Conservation (phyloP, 2,797 vertebrate species). For the Coregonus suidteri region DNA sequence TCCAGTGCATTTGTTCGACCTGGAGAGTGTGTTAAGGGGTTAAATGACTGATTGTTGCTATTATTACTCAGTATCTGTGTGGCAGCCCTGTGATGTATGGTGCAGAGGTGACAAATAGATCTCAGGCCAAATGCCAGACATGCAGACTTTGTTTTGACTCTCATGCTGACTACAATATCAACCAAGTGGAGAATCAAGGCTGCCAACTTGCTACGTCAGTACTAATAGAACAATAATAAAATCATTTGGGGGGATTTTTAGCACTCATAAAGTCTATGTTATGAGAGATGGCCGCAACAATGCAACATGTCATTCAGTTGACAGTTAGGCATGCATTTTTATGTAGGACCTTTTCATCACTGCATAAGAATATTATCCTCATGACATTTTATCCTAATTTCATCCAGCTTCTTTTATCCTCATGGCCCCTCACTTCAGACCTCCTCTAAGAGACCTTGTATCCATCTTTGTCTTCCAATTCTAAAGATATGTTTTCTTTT, state of each 20-base stretch:
- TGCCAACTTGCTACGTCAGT: not conserved
- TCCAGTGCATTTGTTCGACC: not conserved
- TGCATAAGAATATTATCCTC: no score
- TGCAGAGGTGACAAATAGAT: not conserved
- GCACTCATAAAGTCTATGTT: not conserved
- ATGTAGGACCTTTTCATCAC: not conserved
- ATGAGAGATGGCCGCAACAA: not conserved
- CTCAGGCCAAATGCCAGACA: not conserved
- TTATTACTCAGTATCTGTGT: not conserved
- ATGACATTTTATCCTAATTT: not conserved
- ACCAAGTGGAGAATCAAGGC: not conserved
- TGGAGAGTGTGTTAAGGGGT: not conserved
- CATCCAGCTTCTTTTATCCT: not conserved
- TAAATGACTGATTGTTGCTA: not conserved
- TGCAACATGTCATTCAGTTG: not conserved
- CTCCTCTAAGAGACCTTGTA: not conserved
- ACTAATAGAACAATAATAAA: not conserved
- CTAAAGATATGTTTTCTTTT: not conserved
- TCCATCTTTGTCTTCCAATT: not conserved
- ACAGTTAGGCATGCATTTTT: conserved; percentile 1
- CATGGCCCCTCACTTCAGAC: not conserved
- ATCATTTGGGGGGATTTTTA: not conserved
- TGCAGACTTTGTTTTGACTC: not conserved
- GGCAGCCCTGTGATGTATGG: not conserved
- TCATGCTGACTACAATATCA: not conserved